Conservation (phyloP, 2,888 invertebrate genomes). For the Tricholauxania praeusta region DNA sequence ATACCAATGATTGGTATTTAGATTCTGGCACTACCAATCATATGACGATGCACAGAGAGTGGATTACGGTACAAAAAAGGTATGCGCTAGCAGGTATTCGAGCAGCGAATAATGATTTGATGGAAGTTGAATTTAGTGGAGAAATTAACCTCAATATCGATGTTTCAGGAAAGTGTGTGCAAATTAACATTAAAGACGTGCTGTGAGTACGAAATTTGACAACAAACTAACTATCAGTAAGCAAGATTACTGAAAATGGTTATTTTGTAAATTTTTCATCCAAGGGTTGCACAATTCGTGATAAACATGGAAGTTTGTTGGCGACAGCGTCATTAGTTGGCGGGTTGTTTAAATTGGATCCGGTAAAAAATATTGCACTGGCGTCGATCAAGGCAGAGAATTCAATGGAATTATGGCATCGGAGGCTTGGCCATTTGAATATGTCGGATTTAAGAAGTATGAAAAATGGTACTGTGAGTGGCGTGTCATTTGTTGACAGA, state of each 20-base stretch:
- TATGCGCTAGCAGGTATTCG: conserved; percentile 26
- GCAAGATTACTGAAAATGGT: conserved; percentile 35
- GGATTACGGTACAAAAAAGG: conserved; percentile 32
- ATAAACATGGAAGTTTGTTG: conserved; percentile 20
- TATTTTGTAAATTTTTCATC: too few relatives aligned
- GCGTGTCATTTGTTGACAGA: not conserved
- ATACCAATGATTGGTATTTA: conserved; percentile 39
- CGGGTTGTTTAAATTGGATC: conserved; percentile 4
- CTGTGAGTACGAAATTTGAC: conserved; percentile 44
- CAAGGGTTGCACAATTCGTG: too few relatives aligned
- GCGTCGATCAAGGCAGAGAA: not conserved
- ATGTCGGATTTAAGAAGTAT: not conserved
- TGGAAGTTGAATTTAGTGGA: conserved; percentile 31
- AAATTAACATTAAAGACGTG: conserved; percentile 39
- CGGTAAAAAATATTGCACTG: not conserved
- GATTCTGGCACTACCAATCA: conserved; percentile 46
- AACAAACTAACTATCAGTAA: conserved; percentile 46
- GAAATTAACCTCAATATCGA: conserved; percentile 37
- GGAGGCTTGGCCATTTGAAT: conserved; percentile 10
- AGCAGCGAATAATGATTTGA: conserved; percentile 40
- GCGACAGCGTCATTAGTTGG: conserved; percentile 13
- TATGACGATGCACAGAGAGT: conserved; percentile 45
- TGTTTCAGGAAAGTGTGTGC: conserved; percentile 21
- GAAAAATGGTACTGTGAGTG: conserved; percentile 4
- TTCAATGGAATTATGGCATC: conserved; percentile 31